phyloP scores from a whole-genome alignment of 2,888 invertebrate genomes.

The Epistrophe eligans region DNA sequence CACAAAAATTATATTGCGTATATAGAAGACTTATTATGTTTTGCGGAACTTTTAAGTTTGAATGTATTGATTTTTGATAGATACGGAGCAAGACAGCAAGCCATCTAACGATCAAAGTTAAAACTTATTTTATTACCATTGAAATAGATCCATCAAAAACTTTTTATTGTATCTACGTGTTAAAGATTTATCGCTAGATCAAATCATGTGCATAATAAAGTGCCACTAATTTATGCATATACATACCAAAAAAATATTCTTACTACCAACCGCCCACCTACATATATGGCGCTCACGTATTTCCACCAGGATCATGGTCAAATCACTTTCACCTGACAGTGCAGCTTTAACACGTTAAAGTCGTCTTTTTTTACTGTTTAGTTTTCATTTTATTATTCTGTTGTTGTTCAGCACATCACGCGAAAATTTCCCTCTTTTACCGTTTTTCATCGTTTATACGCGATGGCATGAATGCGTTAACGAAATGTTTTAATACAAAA shows the following conservation, averaged over 20 bases:
- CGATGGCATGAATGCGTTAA: conserved; percentile 48
- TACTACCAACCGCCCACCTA: not conserved
- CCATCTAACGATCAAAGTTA: no score
- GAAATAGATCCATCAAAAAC: no score
- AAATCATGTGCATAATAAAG: not conserved
- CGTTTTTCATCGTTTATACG: conserved; percentile 17
- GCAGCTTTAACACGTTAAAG: conserved; percentile 53
- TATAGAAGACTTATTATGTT: no score
- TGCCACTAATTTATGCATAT: not conserved
- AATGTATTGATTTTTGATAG: no score
- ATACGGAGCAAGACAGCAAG: no score
- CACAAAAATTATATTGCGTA: no score
- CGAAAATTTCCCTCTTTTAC: conserved; percentile 54
- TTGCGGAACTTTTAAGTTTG: no score
- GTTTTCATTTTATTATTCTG: conserved; percentile 47
- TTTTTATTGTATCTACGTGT: not conserved
- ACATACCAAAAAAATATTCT: not conserved
- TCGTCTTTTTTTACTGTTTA: conserved; percentile 13
- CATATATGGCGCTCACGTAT: conserved; percentile 65
- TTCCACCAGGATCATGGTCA: conserved; percentile 74
- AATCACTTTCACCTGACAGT: conserved; percentile 74
- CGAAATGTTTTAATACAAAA: conserved; percentile 58
- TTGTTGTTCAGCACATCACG: conserved; percentile 47
- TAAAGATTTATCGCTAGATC: not conserved
- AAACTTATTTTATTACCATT: no score